Conservation (phyloP, 30 jellyfish, hydroid and myxozoan species). For the Phacellophora camtschatica region DNA sequence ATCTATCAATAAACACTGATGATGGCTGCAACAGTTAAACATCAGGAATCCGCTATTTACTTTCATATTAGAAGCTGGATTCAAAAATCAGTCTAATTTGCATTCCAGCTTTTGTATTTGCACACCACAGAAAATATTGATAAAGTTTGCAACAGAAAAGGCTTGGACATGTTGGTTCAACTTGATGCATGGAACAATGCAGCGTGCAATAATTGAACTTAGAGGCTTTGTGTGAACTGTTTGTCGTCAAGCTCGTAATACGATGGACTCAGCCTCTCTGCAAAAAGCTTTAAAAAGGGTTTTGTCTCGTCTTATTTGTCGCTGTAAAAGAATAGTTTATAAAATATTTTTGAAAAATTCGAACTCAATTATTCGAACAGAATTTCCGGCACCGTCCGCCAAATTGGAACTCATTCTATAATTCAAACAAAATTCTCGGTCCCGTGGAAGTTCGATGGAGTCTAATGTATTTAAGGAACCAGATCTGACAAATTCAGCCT, state of each 20-base stretch:
- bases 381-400: too few species aligned
- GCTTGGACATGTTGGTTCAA: background rate
- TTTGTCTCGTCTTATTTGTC: too few species aligned
- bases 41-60: conserved; percentile 2
- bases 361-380: too few species aligned
- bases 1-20: too few species aligned
- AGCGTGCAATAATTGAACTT: background rate
- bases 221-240: conserved; percentile 12
- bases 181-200: conserved; percentile 2
- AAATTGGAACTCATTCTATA: too few species aligned
- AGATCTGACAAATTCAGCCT: too few species aligned
- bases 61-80: conserved; percentile 6
- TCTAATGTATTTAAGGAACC: too few species aligned
- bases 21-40: conserved; percentile 6
- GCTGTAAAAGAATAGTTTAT: too few species aligned
- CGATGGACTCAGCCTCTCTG: background rate
- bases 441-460: too few species aligned
- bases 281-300: background rate
- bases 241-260: background rate
- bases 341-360: too few species aligned
- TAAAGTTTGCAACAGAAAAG: conserved; percentile 12
- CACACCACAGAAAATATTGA: conserved; percentile 57
- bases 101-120: conserved; percentile 30
- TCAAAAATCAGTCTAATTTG: conserved; percentile 28
- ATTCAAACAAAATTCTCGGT: too few species aligned